Conservation (phyloP, 2,113 vertebrate species). For the Steatornis caripensis region DNA sequence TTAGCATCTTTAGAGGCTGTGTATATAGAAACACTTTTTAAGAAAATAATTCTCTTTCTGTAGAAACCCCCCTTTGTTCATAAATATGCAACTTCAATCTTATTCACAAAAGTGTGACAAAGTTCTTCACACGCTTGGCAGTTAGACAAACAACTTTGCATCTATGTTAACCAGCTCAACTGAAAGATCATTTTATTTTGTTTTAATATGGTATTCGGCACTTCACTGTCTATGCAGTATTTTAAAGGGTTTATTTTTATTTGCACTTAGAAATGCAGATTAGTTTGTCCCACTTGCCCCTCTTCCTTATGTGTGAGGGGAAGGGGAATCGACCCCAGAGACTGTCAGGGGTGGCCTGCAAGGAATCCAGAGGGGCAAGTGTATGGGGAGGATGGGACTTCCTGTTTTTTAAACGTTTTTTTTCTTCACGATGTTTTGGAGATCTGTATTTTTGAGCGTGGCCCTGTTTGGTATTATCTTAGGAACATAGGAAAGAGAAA, state of each 20-base stretch:
- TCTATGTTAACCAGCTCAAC: conserved; percentile 10
- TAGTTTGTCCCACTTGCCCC: neutral
- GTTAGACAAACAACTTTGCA: neutral
- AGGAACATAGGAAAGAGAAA: neutral
- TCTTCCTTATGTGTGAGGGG: neutral
- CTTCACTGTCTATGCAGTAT: neutral
- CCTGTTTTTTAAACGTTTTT: neutral
- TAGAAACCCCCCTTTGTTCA: neutral
- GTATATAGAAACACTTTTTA: neutral
- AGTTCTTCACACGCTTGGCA: neutral
- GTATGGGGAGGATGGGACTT: neutral
- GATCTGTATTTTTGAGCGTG: neutral
- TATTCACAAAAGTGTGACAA: neutral
- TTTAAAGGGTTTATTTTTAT: conserved; percentile 35
- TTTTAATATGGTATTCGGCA: neutral
- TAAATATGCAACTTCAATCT: neutral
- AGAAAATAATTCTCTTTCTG: neutral
- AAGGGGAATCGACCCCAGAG: neutral
- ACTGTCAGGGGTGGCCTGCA: neutral
- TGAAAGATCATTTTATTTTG: conserved; percentile 20
- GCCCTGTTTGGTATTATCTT: neutral
- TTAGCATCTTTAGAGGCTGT: neutral
- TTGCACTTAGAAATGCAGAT: conserved; percentile 33
- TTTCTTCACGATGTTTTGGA: neutral
- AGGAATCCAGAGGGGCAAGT: neutral